phyloP scores from a whole-genome alignment of 2,888 invertebrate species.

The Lysandra coridon region DNA sequence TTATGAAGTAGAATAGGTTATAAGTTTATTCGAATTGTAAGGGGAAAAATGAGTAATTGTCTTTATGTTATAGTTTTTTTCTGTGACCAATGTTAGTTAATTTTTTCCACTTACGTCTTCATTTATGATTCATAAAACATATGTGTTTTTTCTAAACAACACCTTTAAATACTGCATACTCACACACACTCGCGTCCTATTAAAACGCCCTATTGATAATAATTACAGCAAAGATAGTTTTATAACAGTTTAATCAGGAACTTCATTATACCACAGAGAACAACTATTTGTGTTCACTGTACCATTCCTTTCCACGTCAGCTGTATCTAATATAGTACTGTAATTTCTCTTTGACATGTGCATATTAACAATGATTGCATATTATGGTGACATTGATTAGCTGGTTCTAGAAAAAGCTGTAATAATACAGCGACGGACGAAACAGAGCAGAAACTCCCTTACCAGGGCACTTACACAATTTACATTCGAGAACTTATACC shows the following conservation, averaged over 20 bases:
- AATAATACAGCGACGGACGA: background rate
- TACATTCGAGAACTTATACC: too few species aligned
- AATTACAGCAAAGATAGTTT: background rate
- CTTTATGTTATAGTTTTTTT: too few species aligned
- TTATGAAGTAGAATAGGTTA: too few species aligned
- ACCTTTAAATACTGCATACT: too few species aligned
- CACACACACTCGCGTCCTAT: background rate
- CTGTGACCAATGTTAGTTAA: too few species aligned
- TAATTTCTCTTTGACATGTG: background rate
- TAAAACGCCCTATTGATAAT: background rate
- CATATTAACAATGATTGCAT: background rate
- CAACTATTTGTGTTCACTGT: background rate
- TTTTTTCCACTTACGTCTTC: too few species aligned
- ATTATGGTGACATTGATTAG: background rate
- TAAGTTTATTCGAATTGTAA: too few species aligned
- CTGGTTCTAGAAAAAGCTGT: background rate
- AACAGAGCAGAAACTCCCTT: conserved; percentile 9
- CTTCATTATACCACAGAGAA: background rate
- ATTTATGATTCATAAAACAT: too few species aligned
- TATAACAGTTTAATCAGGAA: background rate
- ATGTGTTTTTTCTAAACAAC: too few species aligned
- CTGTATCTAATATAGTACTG: background rate
- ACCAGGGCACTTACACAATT: background rate
- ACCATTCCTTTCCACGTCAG: background rate
- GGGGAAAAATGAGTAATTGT: too few species aligned